Conservation (phyloP, 2,113 vertebrate species). For the Pristiophorus japonicus region DNA sequence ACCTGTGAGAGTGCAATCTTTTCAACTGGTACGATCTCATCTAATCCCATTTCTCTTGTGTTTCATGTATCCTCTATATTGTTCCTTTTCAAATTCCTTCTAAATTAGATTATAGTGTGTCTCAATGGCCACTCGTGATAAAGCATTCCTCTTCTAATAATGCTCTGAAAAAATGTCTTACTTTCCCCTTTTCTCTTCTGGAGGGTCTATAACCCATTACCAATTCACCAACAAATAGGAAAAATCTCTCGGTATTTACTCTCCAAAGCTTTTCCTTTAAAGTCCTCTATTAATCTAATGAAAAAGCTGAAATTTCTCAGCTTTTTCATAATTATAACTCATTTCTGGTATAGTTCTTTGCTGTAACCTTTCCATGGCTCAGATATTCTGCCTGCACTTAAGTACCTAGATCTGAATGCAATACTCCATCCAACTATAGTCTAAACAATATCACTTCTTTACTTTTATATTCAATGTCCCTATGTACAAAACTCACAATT, state of each 20-base stretch:
- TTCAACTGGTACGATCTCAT: neutral
- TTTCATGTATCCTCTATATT: neutral
- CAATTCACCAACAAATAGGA: neutral
- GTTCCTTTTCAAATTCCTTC: neutral
- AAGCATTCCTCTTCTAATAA: neutral
- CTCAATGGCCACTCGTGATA: neutral
- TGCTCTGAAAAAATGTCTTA: neutral
- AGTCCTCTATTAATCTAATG: neutral
- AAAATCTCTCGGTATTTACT: neutral
- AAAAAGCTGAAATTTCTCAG: neutral
- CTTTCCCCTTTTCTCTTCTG: neutral
- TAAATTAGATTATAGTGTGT: neutral
- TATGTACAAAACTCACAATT: neutral
- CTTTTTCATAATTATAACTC: neutral
- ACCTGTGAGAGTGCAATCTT: neutral
- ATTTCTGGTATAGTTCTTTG: neutral
- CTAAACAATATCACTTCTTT: neutral
- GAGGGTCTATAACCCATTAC: neutral
- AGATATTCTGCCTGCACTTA: neutral
- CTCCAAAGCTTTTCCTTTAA: neutral
- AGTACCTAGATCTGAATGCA: neutral
- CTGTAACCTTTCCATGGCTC: neutral
- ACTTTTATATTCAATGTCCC: neutral
- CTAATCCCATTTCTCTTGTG: neutral
- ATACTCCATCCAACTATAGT: neutral